A percentile compares a stretch with the other conserved stretches of the same genome.
Evolutionary conservation across 2,113 vertebrate genomes (phyloP).

Genomic region (human): DNA sequence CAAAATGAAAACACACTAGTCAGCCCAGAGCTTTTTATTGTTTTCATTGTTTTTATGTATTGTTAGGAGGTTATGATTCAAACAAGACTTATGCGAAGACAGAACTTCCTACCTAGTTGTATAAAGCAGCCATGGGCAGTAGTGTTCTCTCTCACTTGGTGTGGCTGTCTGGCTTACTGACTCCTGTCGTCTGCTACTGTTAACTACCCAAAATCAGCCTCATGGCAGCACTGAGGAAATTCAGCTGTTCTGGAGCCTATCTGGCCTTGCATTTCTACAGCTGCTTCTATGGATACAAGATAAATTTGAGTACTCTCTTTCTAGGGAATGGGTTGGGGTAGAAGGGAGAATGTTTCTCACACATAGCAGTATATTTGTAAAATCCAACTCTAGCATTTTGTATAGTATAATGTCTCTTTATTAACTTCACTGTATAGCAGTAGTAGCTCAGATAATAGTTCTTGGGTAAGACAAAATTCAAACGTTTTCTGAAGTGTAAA

Average conservation of each 20-base stretch:
- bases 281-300: background rate
- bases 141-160: background rate
- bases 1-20: background rate
- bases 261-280: background rate
- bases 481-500: conserved; percentile 17
- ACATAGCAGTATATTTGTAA: background rate
- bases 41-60: background rate
- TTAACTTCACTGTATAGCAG: background rate
- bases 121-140: background rate
- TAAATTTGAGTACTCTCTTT: background rate
- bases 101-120: background rate
- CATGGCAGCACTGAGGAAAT: background rate
- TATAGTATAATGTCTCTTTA: background rate
- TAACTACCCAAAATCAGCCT: background rate
- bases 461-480: background rate
- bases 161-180: background rate
- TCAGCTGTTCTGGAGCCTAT: background rate
- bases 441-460: background rate
- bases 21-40: background rate
- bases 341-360: background rate
- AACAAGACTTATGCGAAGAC: background rate
- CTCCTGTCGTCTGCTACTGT: background rate
- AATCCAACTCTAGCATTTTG: background rate
- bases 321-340: background rate
- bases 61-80: background rate